Evolutionary conservation across 2,888 invertebrate species (phyloP).

Genomic region (Hypercompe scribonia): DNA sequence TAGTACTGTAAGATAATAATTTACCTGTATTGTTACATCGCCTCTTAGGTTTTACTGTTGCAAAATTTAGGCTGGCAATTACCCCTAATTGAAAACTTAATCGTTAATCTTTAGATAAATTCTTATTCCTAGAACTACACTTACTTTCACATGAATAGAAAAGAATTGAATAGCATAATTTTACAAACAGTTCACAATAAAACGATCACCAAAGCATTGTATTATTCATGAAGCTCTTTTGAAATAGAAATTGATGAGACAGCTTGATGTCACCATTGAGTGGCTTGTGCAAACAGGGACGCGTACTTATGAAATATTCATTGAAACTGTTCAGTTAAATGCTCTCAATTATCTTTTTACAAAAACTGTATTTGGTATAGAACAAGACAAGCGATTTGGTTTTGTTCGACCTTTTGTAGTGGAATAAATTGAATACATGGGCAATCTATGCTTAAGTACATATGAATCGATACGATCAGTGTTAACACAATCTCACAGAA

Average conservation of each 20-base stretch:
- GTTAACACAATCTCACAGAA: too few species aligned
- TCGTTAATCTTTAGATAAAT: not conserved
- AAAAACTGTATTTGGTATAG: constrained; percentile 19
- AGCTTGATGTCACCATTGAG: constrained; percentile 35
- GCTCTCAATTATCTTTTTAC: constrained; percentile 31
- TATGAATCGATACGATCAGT: too few species aligned
- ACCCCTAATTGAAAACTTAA: not conserved
- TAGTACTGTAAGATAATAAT: not conserved
- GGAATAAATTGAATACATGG: not conserved
- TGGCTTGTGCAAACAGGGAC: constrained; percentile 28
- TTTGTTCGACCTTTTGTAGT: not conserved
- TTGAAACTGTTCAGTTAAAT: constrained; percentile 32
- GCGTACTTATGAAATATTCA: constrained; percentile 39
- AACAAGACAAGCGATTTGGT: constrained; percentile 4
- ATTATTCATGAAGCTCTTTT: constrained; percentile 41
- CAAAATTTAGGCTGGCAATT: not conserved
- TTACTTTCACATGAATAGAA: not conserved
- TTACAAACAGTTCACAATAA: constrained; percentile 33
- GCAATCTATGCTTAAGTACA: too few species aligned
- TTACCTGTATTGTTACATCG: fast-evolving
- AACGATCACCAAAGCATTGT: constrained; percentile 25
- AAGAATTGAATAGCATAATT: not conserved
- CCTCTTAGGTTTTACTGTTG: not conserved
- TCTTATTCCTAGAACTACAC: not conserved
- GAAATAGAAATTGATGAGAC: constrained; percentile 30